Conservation (phyloP, 2,888 invertebrate species). For the Ypsolopha sequella region DNA sequence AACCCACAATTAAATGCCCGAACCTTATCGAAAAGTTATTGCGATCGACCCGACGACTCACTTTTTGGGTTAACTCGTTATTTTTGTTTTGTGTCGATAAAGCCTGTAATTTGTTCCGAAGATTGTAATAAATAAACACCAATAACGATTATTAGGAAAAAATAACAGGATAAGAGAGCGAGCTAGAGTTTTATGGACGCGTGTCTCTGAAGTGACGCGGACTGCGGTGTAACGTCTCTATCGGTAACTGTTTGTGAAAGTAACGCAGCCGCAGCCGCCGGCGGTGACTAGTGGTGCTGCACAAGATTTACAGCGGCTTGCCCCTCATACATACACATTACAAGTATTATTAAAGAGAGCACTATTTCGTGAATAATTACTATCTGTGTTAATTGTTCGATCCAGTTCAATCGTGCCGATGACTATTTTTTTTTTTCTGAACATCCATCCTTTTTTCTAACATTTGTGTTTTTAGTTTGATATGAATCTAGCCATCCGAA, state of each 20-base stretch:
- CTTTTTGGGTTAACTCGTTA: slow-evolving; percentile 69
- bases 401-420: slow-evolving; percentile 41
- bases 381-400: slow-evolving; percentile 48
- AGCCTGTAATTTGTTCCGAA: slow-evolving; percentile 66
- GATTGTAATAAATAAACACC: slow-evolving; percentile 70
- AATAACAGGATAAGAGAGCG: slow-evolving; percentile 62
- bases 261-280: slow-evolving; percentile 35
- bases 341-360: slow-evolving; percentile 61
- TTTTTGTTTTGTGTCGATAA: slow-evolving; percentile 58
- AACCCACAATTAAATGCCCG: slow-evolving; percentile 69
- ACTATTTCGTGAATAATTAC: slow-evolving; percentile 57
- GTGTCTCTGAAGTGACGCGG: slow-evolving; percentile 40
- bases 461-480: too few relatives aligned
- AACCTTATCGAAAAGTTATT: slow-evolving; percentile 70
- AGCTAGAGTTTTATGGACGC: slow-evolving; percentile 47
- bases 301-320: slow-evolving; percentile 55
- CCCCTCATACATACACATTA: slow-evolving; percentile 48
- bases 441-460: too few relatives aligned
- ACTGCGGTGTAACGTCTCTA: slow-evolving; percentile 46
- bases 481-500: neutral
- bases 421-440: slow-evolving; percentile 16
- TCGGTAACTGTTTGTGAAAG: slow-evolving; percentile 62
- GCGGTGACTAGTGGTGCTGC: slow-evolving; percentile 25
- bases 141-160: slow-evolving; percentile 69
- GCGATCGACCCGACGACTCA: slow-evolving; percentile 67